phyloP scores from a whole-genome alignment of 2,888 invertebrate species.

The Lissonota sp. region DNA sequence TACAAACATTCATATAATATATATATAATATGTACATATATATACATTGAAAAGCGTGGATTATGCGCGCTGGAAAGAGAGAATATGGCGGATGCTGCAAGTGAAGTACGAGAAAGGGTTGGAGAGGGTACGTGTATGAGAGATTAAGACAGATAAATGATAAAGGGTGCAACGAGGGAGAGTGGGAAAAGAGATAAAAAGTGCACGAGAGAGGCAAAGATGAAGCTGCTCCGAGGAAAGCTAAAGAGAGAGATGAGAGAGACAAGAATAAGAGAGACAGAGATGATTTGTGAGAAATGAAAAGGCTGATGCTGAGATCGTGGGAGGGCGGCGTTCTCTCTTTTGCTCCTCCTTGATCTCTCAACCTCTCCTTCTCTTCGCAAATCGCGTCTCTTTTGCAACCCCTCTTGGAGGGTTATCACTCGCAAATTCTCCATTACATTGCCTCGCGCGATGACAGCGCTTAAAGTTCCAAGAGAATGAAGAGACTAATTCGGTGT shows the following conservation, averaged over 20 bases:
- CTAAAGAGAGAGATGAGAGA: slow-evolving; percentile 17
- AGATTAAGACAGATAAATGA: slow-evolving; percentile 59
- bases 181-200: slow-evolving; percentile 36
- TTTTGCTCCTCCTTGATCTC: slow-evolving; percentile 10
- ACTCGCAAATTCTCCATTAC: background rate
- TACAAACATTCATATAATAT: background rate
- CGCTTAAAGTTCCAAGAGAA: background rate
- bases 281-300: slow-evolving; percentile 64
- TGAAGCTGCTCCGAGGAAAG: slow-evolving; percentile 44
- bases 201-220: slow-evolving; percentile 43
- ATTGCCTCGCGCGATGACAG: background rate
- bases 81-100: slow-evolving; percentile 16
- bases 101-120: slow-evolving; percentile 53
- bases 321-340: slow-evolving; percentile 56
- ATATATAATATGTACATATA: slow-evolving; percentile 19
- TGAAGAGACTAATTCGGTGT: background rate
- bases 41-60: background rate
- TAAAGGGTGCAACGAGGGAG: slow-evolving; percentile 56
- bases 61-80: background rate
- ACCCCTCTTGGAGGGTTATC: slow-evolving; percentile 4
- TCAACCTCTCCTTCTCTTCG: slow-evolving; percentile 34
- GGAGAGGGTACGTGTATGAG: slow-evolving; percentile 41
- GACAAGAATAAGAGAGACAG: slow-evolving; percentile 45
- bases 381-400: slow-evolving; percentile 25
- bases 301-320: slow-evolving; percentile 63